These are phyloP conservation scores for Apamea sordens DNA, from an alignment of 2,888 invertebrate genomes.

Conservation along the genomic window DNA sequence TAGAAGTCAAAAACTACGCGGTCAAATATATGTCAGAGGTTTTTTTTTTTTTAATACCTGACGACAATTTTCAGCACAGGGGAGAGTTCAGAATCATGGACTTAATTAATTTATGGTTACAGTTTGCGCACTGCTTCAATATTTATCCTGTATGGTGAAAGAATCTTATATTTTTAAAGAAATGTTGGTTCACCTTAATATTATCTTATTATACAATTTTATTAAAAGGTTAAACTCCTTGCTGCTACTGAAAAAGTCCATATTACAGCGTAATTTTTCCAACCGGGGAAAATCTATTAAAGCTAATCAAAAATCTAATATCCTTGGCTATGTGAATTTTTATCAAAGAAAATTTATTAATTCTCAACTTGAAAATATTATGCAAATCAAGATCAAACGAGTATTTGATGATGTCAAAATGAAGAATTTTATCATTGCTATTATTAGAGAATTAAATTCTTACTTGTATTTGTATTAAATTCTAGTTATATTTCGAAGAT, in stretches of 20 bases:
- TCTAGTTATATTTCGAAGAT: not conserved
- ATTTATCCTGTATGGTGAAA: too few species aligned
- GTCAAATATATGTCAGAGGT: too few species aligned
- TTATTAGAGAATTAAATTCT: not conserved
- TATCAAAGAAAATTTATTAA: not conserved
- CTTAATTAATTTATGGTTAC: too few species aligned
- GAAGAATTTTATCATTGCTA: conserved; percentile 25
- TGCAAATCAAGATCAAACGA: not conserved
- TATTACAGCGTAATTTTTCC: too few species aligned
- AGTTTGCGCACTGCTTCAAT: too few species aligned
- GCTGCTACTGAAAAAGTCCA: not conserved
- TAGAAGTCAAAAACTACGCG: too few species aligned
- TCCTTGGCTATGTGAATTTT: not conserved
- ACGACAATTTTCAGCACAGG: too few species aligned
- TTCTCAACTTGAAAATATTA: conserved; percentile 8
- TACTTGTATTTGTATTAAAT: not conserved
- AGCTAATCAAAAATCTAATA: conserved; percentile 7
- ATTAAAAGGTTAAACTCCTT: not conserved
- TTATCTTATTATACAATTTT: too few species aligned
- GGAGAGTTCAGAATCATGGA: too few species aligned
- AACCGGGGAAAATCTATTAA: not conserved
- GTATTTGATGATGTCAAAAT: not conserved
- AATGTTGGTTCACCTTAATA: too few species aligned
- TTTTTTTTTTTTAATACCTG: too few species aligned
- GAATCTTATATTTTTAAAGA: too few species aligned